Evolutionary conservation across 2,888 invertebrate species (phyloP).

Genomic region (Dasypolia templi): DNA sequence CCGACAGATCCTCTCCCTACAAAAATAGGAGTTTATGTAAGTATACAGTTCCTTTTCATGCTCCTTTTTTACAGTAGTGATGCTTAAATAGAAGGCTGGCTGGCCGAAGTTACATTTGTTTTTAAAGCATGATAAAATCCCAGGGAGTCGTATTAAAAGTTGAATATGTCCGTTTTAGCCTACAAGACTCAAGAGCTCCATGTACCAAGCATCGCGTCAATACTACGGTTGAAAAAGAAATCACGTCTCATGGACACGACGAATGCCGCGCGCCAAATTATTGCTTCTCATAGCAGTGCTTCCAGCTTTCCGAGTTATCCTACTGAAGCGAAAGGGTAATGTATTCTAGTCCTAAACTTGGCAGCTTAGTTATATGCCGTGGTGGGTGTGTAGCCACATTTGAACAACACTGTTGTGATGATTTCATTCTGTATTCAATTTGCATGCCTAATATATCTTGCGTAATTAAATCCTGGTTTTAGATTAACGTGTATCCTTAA

Average conservation of each 20-base stretch:
- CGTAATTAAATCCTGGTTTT: neutral
- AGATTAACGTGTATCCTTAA: neutral
- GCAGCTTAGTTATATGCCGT: slow-evolving; percentile 2
- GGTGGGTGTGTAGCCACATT: slow-evolving; percentile 9
- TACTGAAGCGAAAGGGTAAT: slow-evolving; percentile 62
- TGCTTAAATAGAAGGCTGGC: neutral
- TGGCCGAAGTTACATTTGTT: neutral
- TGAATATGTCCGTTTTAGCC: slow-evolving; percentile 67
- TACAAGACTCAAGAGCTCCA: slow-evolving; percentile 88
- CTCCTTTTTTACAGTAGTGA: neutral
- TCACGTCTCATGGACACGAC: slow-evolving; percentile 91
- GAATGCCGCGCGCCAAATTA: slow-evolving; percentile 91
- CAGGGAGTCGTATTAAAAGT: neutral
- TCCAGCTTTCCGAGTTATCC: slow-evolving; percentile 74
- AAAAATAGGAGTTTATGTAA: slow-evolving; percentile 52
- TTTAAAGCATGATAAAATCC: neutral
- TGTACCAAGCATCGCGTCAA: slow-evolving; percentile 91
- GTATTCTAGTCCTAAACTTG: slow-evolving; percentile 27
- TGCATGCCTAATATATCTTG: neutral
- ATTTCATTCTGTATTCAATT: neutral
- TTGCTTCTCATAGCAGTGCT: slow-evolving; percentile 88
- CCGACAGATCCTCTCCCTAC: slow-evolving; percentile 29
- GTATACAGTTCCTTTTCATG: slow-evolving; percentile 32
- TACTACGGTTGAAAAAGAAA: slow-evolving; percentile 91
- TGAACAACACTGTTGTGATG: neutral